Evolutionary conservation across 2,113 vertebrate species (phyloP), one percentile per base, ranked within the genome.

Genomic region (Solea senegalensis): DNA sequence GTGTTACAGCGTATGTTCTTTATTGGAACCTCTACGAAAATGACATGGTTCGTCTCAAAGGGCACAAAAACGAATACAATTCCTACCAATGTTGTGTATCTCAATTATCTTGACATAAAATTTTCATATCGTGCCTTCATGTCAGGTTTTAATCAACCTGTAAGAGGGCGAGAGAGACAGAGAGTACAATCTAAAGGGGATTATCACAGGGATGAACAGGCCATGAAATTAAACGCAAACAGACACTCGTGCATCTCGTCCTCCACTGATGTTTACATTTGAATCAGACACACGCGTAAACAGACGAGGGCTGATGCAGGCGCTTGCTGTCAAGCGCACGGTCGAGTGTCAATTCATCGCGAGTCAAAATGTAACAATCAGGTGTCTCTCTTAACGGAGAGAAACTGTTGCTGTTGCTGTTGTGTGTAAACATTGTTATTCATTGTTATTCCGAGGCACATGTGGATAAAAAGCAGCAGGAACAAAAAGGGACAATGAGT

Each of bases 381-480:
- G 60, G 39, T 34, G 9, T 26, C 60, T 8, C 6, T 41, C 59
- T 58, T 14, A 50, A 50, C 16, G 46, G 40, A 70, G 21, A 40
- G 51, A 66, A 44, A 53, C 11, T 15, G 26, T 60, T 10, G 44
- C 43, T 0, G 43, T 53, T 15, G 26, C 57, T 10, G 44, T 43
- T 0, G 43, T 50, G n/a, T 21, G 78, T 60, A 52, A 75, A 80
- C 66, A 72, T 49, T n/a, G 26, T 9, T 39, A 10, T 58, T 78
- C 78, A 80, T 84, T 86, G 74, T 70, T 84, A 88, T 87, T 81
- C 83, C 56, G 51, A 65, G 61, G 57, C 71, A 41, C 60, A 46
- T 58, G 54, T 77, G 45, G 45, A 51, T 43, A 34, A 59, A 81
- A 69, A 70, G 72, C 45, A 65, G 65, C 58, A 74, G 15, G 9